Evolutionary conservation across 2,888 invertebrate genomes (phyloP).

Genomic region (Phengaris arion): DNA sequence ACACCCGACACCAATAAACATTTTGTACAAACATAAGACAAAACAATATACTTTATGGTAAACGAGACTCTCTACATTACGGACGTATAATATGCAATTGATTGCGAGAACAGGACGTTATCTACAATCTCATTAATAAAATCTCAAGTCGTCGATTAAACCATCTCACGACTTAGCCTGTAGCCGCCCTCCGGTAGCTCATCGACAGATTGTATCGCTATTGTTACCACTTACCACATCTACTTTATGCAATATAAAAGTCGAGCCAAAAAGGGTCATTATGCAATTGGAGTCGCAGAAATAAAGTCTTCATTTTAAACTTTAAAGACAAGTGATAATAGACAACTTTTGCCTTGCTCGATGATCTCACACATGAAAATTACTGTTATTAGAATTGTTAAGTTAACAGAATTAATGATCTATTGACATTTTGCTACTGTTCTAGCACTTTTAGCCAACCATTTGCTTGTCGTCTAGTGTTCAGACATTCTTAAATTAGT

Average conservation of each 20-base stretch:
- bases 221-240: slow-evolving; percentile 21
- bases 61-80: slow-evolving; percentile 4
- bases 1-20: background rate
- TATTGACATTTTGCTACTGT: background rate
- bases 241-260: slow-evolving; percentile 5
- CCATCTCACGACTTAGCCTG: slow-evolving; percentile 26
- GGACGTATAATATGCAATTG: slow-evolving; percentile 26
- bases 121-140: slow-evolving; percentile 28
- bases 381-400: background rate
- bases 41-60: background rate
- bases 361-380: background rate
- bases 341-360: background rate
- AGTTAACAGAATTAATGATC: background rate
- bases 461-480: background rate
- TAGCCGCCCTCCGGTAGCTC: slow-evolving; percentile 14
- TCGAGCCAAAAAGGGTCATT: background rate
- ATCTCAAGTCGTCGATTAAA: slow-evolving; percentile 26
- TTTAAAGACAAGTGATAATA: too few species aligned
- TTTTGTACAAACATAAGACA: background rate
- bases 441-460: background rate
- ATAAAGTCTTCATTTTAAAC: too few species aligned
- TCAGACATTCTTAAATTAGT: background rate
- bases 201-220: slow-evolving; percentile 11
- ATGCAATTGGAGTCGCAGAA: background rate
- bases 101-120: slow-evolving; percentile 22